Evolutionary conservation across 2,113 vertebrate species (phyloP).

Genomic region (Sorex fumeus): DNA sequence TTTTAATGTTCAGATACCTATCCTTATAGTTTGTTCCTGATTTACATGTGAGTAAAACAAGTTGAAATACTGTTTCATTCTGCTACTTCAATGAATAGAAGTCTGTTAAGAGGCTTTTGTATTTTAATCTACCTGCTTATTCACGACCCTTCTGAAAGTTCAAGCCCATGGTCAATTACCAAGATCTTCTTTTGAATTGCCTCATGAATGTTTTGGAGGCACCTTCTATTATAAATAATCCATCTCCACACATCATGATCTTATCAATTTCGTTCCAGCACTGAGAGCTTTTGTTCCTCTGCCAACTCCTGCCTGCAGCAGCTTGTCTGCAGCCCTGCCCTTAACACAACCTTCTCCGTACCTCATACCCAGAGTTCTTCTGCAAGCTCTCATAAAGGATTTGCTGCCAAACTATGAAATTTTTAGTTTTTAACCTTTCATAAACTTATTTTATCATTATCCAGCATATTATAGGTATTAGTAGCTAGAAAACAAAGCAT

Average conservation of each 20-base stretch:
- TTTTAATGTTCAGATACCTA: not conserved
- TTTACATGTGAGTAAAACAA: not conserved
- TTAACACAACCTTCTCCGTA: not conserved
- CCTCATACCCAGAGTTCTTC: not conserved
- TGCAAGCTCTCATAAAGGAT: not conserved
- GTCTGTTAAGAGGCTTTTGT: not conserved
- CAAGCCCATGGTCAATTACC: not conserved
- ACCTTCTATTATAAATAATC: not conserved
- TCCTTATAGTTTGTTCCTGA: not conserved
- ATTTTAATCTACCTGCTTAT: not conserved
- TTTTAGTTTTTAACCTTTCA: not conserved
- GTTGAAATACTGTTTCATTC: not conserved
- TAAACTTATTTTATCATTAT: not conserved
- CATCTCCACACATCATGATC: not conserved
- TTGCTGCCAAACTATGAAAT: not conserved
- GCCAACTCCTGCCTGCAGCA: not conserved
- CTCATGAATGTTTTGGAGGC: not conserved
- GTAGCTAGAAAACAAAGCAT: not conserved
- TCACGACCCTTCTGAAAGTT: not conserved
- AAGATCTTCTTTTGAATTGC: not conserved
- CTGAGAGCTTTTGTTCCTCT: not conserved
- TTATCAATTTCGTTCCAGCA: not conserved
- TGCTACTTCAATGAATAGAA: not conserved
- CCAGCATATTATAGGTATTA: not conserved
- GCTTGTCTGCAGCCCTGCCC: not conserved